Evolutionary conservation across 1,140 invertebrate species (phyloP).

Genomic region (Drosophila setifemur): DNA sequence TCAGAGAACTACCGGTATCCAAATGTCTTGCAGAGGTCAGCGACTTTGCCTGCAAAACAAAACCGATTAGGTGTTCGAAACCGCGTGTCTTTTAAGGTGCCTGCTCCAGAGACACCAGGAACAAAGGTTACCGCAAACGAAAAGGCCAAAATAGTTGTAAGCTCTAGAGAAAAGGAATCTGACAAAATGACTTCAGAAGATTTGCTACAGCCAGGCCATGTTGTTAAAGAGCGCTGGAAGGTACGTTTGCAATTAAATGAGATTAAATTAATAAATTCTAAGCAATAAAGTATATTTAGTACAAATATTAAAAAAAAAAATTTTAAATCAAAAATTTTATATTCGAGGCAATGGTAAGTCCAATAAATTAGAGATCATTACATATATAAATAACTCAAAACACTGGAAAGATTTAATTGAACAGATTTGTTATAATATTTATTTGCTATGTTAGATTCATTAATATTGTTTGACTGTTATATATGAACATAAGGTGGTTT

Average conservation of each 20-base stretch:
- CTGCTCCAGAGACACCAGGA: slow-evolving; percentile 8
- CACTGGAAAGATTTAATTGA: too few relatives aligned
- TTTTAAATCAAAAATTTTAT: too few relatives aligned
- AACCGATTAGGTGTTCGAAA: slow-evolving; percentile 58
- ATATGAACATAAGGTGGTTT: too few relatives aligned
- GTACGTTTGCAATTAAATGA: slow-evolving; percentile 84
- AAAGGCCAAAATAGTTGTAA: slow-evolving; percentile 26
- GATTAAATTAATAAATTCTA: too few relatives aligned
- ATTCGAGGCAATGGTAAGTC: too few relatives aligned
- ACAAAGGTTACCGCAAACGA: slow-evolving; percentile 3
- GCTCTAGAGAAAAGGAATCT: slow-evolving; percentile 89
- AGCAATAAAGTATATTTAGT: too few relatives aligned
- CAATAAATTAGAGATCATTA: too few relatives aligned
- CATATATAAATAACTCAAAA: too few relatives aligned
- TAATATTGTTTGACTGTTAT: too few relatives aligned
- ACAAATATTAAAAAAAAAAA: too few relatives aligned
- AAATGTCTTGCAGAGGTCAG: slow-evolving; percentile 73
- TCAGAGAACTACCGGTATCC: slow-evolving; percentile 27
- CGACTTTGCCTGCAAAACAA: slow-evolving; percentile 76
- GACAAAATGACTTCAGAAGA: slow-evolving; percentile 97
- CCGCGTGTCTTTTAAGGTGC: slow-evolving; percentile 70
- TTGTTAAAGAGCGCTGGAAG: slow-evolving; percentile 99
- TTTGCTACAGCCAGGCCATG: slow-evolving; percentile 96
- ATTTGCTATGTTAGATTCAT: too few relatives aligned
- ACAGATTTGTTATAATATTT: too few relatives aligned